These are phyloP conservation scores for Caradrina kadenii DNA, from an alignment of 2,888 invertebrate genomes.

Conservation along the genomic window DNA sequence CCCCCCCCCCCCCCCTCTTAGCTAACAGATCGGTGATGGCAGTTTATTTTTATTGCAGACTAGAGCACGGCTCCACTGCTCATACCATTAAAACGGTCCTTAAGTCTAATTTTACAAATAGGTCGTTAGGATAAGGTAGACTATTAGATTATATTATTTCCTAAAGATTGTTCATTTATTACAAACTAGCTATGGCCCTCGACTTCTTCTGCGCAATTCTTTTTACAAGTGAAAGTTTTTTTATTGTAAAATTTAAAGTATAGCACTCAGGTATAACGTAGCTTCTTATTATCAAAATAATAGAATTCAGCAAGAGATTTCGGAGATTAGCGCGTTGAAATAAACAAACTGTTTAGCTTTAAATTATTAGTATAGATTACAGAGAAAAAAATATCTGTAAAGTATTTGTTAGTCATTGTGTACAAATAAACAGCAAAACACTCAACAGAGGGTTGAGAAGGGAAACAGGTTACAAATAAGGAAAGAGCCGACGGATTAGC, in stretches of 20 bases:
- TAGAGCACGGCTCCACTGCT: background rate
- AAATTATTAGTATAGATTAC: background rate
- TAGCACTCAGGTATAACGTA: too few species aligned
- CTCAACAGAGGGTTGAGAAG: conserved; percentile 13
- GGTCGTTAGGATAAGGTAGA: too few species aligned
- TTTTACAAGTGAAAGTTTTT: too few species aligned
- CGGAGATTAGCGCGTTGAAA: too few species aligned
- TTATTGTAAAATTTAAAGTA: too few species aligned
- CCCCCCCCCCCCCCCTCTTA: background rate
- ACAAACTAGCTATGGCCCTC: too few species aligned
- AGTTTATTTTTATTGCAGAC: conserved; percentile 14
- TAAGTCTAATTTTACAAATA: background rate
- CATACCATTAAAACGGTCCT: background rate
- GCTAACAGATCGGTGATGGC: conserved; percentile 1
- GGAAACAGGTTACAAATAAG: conserved; percentile 4
- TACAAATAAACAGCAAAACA: conserved; percentile 27
- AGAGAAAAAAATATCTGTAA: background rate
- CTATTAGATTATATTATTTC: background rate
- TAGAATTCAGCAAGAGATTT: too few species aligned
- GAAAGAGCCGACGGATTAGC: conserved; percentile 6
- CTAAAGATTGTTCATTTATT: too few species aligned
- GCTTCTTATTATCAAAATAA: too few species aligned
- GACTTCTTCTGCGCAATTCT: too few species aligned
- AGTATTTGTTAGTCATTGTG: conserved; percentile 22
- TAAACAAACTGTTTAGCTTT: too few species aligned